Base-by-base conservation (phyloP, 2,888 invertebrate species). In the Zaprionus bogoriensis region DNA sequence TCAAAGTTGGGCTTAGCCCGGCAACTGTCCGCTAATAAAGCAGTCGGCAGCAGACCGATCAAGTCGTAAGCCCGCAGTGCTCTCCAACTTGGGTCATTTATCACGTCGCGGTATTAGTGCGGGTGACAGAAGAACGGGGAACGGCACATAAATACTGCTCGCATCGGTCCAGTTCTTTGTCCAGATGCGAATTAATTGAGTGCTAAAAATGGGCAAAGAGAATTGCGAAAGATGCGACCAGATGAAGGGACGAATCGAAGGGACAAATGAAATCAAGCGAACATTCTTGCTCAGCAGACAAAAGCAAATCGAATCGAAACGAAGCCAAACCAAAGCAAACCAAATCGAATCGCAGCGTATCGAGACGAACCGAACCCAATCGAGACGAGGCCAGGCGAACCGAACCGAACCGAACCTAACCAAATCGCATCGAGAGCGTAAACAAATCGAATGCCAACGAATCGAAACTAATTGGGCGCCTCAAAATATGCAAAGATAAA, bases 391-490 rank as follows among this genome's bases (percentile, higher is more conserved):
- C 68, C 86, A 81, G n/a, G n/a, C 58, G 38, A 50, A n/a, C 10
- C 10, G 27, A 52, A 36, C 12, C 47, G 38, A 39, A 52, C 19
- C 22, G 67, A 69, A 66, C 54, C 57, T 52, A 54, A 23, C 7
- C 44, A 23, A 54, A 39, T 19, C 17, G n/a, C 3, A 67, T 7
- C 14, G 9, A 14, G 32, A 51, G 64, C 55, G 44, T 20, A 57
- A 61, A 47, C 74, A 68, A 74, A 77, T 77, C 77, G 74, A 80
- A 68, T 57, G 68, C 69, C 73, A 79, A 63, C 87, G 77, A 86
- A 68, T 68, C 80, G 87, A 83, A 85, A 87, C 68, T 87, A 81
- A 87, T 87, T 86, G 87, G 86, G 66, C 58, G 63, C 62, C 72
- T 50, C 55, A 48, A 79, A 87, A 65, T 78, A 81, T 85, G 87